Evolutionary conservation across 2,113 vertebrate species (phyloP), one percentile per base, ranked within the genome.

Genomic region (Channa maculata): DNA sequence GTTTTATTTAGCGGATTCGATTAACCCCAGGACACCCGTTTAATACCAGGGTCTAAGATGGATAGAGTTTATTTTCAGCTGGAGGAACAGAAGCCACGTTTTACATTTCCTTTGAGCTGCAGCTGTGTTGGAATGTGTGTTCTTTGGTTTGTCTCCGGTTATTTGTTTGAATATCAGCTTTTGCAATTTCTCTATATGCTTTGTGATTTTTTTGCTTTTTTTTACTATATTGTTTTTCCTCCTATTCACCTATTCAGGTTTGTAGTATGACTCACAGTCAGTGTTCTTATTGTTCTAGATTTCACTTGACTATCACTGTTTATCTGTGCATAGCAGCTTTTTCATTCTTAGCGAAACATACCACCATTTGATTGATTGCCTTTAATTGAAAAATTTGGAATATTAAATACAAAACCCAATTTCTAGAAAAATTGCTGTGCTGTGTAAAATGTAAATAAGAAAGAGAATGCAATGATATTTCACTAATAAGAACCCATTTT

Each of bases 1-100:
- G 50, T 43, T 84, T 82, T 84, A 83, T 90, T 82, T 71, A 80
- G 64, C 66, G 75, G 44, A 76, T 87, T 84, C 63, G 3, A 75
- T 89, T 80, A 88, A 84, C 84, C 67, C 52, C 49, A 55, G 39
- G 34, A 58, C 9, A 7, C 41, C 53, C 4, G 11, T 65, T 63
- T 59, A 60, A 60, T 69, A 49, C 52, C 44, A 24, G 13, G 3
- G 37, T 61, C 49, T 57, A 4, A 75, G 65, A 70, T 54, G 36
- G 38, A 78, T 59, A 14, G 6, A 24, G 58, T 49, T 53, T 50
- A 48, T 64, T 69, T 61, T 49, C 54, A 37, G 45, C 12, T 24
- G 24, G 24, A 24, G 24, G 24, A 24, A 1, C 24, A 24, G 24
- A 24, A 44, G 50, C 11, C 24, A 54, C 6, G 15, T 52, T 46